These are phyloP conservation scores for Scrobipalpa atriplicella DNA, from an alignment of 2,888 invertebrate species.

Conservation along the genomic window DNA sequence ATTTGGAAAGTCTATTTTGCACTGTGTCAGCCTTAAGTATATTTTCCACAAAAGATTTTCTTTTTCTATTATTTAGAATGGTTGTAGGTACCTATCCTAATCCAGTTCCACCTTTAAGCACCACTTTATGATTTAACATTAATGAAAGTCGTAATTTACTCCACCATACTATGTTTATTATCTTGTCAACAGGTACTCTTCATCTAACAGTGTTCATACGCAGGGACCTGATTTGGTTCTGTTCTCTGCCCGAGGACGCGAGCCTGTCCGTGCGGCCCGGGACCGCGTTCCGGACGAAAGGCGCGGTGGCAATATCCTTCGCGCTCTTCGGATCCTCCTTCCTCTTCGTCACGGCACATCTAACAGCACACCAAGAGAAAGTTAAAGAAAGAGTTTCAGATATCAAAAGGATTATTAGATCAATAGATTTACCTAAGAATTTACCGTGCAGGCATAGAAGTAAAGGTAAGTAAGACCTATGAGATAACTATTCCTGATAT, in stretches of 20 bases:
- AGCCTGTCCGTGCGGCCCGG: slow-evolving; percentile 94
- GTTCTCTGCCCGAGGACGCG: slow-evolving; percentile 95
- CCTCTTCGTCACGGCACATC: slow-evolving; percentile 97
- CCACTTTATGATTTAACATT: no score
- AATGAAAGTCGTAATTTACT: no score
- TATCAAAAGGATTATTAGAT: slow-evolving; percentile 91
- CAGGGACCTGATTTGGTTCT: slow-evolving; percentile 97
- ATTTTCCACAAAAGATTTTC: no score
- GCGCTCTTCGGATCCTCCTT: slow-evolving; percentile 97
- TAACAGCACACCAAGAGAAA: slow-evolving; percentile 96
- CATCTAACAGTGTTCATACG: slow-evolving; percentile 94
- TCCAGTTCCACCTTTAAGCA: no score
- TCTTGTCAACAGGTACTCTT: slow-evolving; percentile 85
- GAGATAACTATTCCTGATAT: background rate
- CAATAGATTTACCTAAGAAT: slow-evolving; percentile 91
- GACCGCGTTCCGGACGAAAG: slow-evolving; percentile 96
- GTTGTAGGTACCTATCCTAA: no score
- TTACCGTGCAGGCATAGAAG: slow-evolving; percentile 89
- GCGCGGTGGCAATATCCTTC: slow-evolving; percentile 96
- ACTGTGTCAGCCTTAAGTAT: no score
- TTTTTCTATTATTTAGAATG: no score
- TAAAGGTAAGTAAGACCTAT: slow-evolving; percentile 83
- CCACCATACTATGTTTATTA: no score
- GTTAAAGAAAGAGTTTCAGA: slow-evolving; percentile 93
- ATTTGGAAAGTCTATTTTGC: no score